Evolutionary conservation across 2,797 vertebrate genomes (phyloP).

Genomic region (Melanotaenia boesemani): DNA sequence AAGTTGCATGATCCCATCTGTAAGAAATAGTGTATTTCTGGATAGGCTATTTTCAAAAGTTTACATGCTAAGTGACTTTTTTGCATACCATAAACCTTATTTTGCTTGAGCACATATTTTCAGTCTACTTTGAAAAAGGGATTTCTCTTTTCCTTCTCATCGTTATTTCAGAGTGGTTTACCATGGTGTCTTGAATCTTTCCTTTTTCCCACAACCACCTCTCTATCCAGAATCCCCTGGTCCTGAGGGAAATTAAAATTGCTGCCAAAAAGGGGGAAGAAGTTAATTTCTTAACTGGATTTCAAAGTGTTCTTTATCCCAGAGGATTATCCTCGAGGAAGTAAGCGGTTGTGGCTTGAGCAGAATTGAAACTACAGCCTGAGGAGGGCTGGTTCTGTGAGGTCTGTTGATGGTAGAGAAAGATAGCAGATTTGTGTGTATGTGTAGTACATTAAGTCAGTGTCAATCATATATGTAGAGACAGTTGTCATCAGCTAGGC

Average conservation of each 20-base stretch:
- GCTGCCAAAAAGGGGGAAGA: constrained; percentile 67
- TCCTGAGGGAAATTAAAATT: constrained; percentile 57
- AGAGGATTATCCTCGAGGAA: constrained; percentile 69
- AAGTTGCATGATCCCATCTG: not conserved
- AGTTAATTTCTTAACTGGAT: constrained; percentile 77
- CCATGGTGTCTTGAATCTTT: constrained; percentile 30
- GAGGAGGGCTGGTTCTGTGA: constrained; percentile 55
- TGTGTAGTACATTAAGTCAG: constrained; percentile 24
- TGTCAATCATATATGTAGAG: constrained; percentile 58
- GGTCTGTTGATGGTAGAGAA: constrained; percentile 64
- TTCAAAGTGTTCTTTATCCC: constrained; percentile 65
- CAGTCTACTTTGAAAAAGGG: constrained; percentile 4
- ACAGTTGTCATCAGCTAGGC: constrained; percentile 65
- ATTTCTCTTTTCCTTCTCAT: not conserved
- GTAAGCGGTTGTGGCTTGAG: constrained; percentile 70
- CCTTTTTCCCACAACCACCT: constrained; percentile 40
- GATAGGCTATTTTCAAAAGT: not conserved
- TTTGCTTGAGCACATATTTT: constrained; percentile 20
- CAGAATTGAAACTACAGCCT: constrained; percentile 46
- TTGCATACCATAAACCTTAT: not conserved
- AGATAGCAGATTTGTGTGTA: constrained; percentile 51
- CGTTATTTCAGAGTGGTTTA: constrained; percentile 34
- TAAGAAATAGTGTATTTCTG: not conserved
- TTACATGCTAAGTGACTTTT: not conserved
- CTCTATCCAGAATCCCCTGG: constrained; percentile 56